Conservation (phyloP, 2,888 invertebrate genomes). For the Antheraea assamensis region DNA sequence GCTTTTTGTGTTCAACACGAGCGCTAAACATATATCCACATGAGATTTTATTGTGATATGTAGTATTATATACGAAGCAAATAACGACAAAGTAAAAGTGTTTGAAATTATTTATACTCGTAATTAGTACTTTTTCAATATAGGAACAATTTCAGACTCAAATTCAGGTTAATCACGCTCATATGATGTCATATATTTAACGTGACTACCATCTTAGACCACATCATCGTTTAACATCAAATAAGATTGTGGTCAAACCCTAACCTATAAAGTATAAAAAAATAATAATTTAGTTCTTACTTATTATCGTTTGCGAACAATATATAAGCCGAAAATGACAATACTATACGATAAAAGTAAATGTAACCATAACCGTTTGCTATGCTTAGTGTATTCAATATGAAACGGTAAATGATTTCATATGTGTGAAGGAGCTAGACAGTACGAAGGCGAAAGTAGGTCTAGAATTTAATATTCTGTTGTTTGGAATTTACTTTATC, state of each 20-base stretch:
- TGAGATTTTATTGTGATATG: constrained; percentile 15
- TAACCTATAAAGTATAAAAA: too few relatives aligned
- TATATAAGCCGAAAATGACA: background rate
- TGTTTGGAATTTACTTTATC: constrained; percentile 25
- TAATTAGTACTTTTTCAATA: background rate
- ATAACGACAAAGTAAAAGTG: background rate
- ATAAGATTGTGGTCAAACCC: too few relatives aligned
- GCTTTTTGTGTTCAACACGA: constrained; percentile 43
- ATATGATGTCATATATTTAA: background rate
- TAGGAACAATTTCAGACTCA: background rate
- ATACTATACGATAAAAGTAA: background rate
- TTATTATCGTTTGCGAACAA: too few relatives aligned
- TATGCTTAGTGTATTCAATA: background rate
- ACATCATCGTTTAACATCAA: too few relatives aligned
- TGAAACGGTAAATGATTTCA: background rate
- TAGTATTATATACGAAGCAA: background rate
- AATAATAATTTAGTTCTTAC: too few relatives aligned
- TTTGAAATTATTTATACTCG: background rate
- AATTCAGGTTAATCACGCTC: background rate
- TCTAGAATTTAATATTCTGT: constrained; percentile 7
- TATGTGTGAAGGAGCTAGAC: background rate
- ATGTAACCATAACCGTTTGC: background rate
- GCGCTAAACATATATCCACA: constrained; percentile 31
- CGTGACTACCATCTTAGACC: too few relatives aligned
- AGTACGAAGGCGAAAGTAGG: background rate